A percentile compares a stretch with the other conserved stretches of the same genome.
Conservation (phyloP, 2,113 vertebrate genomes). For the Esox niger region DNA sequence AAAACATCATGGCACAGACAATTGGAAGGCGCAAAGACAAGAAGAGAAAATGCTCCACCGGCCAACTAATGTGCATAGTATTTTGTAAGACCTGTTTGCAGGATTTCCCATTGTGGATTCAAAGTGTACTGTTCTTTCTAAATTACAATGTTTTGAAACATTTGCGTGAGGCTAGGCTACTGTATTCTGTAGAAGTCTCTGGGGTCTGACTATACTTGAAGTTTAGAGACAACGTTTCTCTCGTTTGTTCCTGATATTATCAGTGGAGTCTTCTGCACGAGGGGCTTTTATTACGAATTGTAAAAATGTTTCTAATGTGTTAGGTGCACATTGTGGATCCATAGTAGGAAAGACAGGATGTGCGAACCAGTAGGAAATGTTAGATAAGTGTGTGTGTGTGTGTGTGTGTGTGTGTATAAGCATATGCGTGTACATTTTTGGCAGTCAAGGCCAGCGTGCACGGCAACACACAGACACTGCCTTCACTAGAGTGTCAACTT, state of each 20-base stretch:
- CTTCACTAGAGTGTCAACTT: slow-evolving; percentile 15
- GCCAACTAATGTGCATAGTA: too few relatives aligned
- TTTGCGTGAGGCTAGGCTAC: too few relatives aligned
- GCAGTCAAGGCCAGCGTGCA: background rate
- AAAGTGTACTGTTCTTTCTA: too few relatives aligned
- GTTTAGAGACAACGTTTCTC: too few relatives aligned
- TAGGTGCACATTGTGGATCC: background rate
- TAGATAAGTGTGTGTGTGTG: background rate
- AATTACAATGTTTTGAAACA: too few relatives aligned
- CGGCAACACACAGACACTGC: slow-evolving; percentile 10
- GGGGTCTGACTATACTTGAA: too few relatives aligned
- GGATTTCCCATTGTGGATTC: too few relatives aligned
- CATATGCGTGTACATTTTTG: slow-evolving; percentile 12
- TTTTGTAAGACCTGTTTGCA: too few relatives aligned
- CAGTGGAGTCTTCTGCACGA: background rate
- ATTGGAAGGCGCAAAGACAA: slow-evolving; percentile 21
- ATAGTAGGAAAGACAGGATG: background rate
- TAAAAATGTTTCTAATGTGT: background rate
- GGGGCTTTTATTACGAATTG: background rate
- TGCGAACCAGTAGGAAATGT: slow-evolving; percentile 8
- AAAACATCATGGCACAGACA: slow-evolving; percentile 17
- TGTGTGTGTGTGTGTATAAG: slow-evolving; percentile 20
- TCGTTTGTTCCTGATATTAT: background rate
- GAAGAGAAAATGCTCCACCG: background rate
- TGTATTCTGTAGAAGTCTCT: too few relatives aligned